Base-by-base conservation (phyloP, 2,888 invertebrate genomes). In the Drosophila kanekoi region DNA sequence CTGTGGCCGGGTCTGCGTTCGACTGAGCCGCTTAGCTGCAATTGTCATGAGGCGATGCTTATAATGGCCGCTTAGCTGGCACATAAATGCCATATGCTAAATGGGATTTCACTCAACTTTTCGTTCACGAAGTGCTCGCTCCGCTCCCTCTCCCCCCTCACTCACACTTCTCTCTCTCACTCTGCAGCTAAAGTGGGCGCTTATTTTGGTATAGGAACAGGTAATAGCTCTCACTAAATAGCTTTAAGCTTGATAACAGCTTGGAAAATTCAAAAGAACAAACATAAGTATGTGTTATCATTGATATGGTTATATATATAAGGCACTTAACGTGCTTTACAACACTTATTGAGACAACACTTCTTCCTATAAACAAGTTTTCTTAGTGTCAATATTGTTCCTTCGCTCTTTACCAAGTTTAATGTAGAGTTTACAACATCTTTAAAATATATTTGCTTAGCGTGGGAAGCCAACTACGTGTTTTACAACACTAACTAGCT, bases 11-110 rank as follows among this genome's bases (percentile, higher is more conserved):
- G 23, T 52, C 40, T 59, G 59, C 37, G 16, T 41, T 10, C 33
- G 53, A 51, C 68, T 75, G 76, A 83, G 77, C 81, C 69, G 84
- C 82, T 85, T 84, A 85, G 81, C 72, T 74, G 74, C 87, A 87
- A 85, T 87, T 85, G 84, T 81, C 79, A 87, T 76, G 76, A 74
- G 79, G 68, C 72, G 75, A 59, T 53, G 71, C 72, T 61, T 66
- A 87, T 85, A 85, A 85, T 87, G 76, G 80, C 76, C 76, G 85
- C 85, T 85, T 87, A 85, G 85, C 87, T 76, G 86, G 67, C 73
- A 81, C 58, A 77, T 85, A 85, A 83, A 85, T 85, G 80, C 78
- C 80, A 76, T 72, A 82, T 77, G 82, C 78, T 87, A 87, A 85
- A 85, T 85, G 85, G 82, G 82, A 70, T 81, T 84, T 87, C 51